Percentiles rank a stretch among this genome's conserved stretches.
phyloP scores from a whole-genome alignment of 2,797 vertebrate species.

The Halcyon leucocephala region DNA sequence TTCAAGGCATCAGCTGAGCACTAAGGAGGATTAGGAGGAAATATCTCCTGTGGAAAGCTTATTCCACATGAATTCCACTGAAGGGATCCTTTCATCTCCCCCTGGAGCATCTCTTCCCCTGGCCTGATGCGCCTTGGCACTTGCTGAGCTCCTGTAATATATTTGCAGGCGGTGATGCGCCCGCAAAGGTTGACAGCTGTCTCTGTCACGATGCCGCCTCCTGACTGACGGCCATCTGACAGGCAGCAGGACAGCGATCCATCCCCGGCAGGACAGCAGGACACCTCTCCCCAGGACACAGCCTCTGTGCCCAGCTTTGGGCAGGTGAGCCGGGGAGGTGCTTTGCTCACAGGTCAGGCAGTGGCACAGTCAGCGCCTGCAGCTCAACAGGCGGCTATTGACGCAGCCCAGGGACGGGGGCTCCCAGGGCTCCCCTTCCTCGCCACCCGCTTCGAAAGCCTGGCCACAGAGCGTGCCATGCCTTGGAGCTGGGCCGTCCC shows the following conservation, averaged over 20 bases:
- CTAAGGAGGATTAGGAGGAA: conserved; percentile 67
- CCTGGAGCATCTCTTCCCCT: conserved; percentile 51
- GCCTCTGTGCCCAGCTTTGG: fast-evolving
- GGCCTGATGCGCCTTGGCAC: conserved; percentile 65
- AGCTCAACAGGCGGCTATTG: fast-evolving
- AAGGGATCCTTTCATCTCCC: conserved; percentile 69
- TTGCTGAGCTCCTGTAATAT: conserved; percentile 18
- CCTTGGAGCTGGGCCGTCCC: neutral
- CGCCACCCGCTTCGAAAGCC: neutral
- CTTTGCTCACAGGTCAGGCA: fast-evolving
- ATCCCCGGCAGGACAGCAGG: neutral
- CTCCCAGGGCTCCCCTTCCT: neutral
- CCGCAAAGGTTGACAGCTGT: conserved; percentile 55
- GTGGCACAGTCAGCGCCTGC: fast-evolving
- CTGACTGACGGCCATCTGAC: neutral
- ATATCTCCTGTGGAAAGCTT: conserved; percentile 69
- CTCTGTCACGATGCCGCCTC: neutral
- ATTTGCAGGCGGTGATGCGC: neutral
- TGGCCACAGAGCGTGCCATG: too few species aligned
- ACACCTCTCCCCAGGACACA: neutral
- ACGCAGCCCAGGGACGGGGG: neutral
- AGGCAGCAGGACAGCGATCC: neutral
- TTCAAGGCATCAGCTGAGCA: conserved; percentile 59
- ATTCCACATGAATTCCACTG: conserved; percentile 71
- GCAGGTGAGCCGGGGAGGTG: fast-evolving